phyloP scores from a whole-genome alignment of 2,888 invertebrate genomes.

The Dysmachus trigonus region DNA sequence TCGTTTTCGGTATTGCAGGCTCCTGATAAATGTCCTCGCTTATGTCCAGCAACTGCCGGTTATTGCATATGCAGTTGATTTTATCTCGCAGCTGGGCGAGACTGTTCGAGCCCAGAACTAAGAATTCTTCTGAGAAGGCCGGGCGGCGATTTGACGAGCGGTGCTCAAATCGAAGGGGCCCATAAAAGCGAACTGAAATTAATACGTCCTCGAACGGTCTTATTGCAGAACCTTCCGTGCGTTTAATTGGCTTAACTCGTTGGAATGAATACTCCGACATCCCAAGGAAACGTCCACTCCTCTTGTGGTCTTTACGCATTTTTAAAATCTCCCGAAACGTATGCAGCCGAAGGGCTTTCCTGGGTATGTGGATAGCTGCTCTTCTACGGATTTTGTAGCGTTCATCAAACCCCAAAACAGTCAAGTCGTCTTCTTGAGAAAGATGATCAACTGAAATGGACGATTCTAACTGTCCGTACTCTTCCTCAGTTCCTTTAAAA shows the following conservation, averaged over 20 bases:
- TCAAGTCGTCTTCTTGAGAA: constrained; percentile 22
- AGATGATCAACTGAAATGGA: background rate
- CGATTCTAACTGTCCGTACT: constrained; percentile 43
- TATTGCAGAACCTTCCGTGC: background rate
- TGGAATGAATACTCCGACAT: constrained; percentile 49
- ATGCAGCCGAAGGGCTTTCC: constrained; percentile 40
- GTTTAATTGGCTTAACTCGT: background rate
- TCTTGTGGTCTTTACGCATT: background rate
- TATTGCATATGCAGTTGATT: constrained; percentile 78
- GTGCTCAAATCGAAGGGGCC: constrained; percentile 64
- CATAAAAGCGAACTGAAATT: constrained; percentile 66
- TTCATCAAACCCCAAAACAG: background rate
- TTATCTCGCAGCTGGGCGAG: constrained; percentile 78
- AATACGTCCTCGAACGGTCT: constrained; percentile 62
- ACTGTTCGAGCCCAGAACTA: constrained; percentile 73
- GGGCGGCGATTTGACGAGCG: constrained; percentile 57
- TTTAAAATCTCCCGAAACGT: constrained; percentile 21
- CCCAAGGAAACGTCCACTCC: constrained; percentile 49
- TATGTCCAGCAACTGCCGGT: constrained; percentile 70
- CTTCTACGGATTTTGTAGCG: background rate
- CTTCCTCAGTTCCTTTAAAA: constrained; percentile 43
- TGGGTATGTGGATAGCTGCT: constrained; percentile 43
- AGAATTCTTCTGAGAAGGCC: constrained; percentile 68
- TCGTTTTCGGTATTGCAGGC: constrained; percentile 52
- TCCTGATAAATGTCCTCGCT: constrained; percentile 66